A percentile compares a stretch with the other conserved stretches of the same genome.
These are phyloP conservation scores for Brachyptera putata DNA, from an alignment of 2,888 invertebrate genomes.

Conservation along the genomic window DNA sequence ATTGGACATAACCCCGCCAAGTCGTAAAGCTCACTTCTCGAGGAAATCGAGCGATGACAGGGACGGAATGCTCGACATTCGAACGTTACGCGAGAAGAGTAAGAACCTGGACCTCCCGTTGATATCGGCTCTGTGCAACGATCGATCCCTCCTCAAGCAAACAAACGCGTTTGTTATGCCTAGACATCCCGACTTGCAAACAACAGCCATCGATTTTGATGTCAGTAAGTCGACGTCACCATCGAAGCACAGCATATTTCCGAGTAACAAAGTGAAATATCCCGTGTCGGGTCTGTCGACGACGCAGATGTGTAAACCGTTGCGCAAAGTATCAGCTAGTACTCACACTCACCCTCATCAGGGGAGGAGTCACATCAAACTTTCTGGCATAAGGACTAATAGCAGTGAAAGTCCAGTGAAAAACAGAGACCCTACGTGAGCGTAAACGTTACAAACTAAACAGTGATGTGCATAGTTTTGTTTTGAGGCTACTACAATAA, in stretches of 20 bases:
- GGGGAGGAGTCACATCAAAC: not conserved
- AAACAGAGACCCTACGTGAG: not conserved
- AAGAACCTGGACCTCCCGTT: slow-evolving; percentile 86
- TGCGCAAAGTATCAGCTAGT: slow-evolving; percentile 46
- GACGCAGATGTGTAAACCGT: slow-evolving; percentile 54
- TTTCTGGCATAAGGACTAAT: not conserved
- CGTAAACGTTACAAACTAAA: no score
- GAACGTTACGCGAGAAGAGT: slow-evolving; percentile 80
- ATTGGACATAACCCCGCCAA: no score
- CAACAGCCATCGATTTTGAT: slow-evolving; percentile 28
- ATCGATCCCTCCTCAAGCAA: slow-evolving; percentile 81
- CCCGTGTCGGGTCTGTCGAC: slow-evolving; percentile 62
- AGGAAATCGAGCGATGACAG: no score
- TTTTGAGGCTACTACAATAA: no score
- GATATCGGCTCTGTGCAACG: slow-evolving; percentile 90
- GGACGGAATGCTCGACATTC: slow-evolving; percentile 63
- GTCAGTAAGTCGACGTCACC: not conserved
- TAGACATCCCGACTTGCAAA: slow-evolving; percentile 51
- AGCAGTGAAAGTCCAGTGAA: slow-evolving; percentile 7
- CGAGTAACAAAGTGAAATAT: slow-evolving; percentile 55
- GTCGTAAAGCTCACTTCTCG: no score
- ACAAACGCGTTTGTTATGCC: slow-evolving; percentile 82
- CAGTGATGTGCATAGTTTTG: no score
- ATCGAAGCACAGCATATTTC: slow-evolving; percentile 42
- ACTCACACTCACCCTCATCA: slow-evolving; percentile 32